phyloP scores from a whole-genome alignment of 2,113 vertebrate species.

The Pogonocichla stellata region DNA sequence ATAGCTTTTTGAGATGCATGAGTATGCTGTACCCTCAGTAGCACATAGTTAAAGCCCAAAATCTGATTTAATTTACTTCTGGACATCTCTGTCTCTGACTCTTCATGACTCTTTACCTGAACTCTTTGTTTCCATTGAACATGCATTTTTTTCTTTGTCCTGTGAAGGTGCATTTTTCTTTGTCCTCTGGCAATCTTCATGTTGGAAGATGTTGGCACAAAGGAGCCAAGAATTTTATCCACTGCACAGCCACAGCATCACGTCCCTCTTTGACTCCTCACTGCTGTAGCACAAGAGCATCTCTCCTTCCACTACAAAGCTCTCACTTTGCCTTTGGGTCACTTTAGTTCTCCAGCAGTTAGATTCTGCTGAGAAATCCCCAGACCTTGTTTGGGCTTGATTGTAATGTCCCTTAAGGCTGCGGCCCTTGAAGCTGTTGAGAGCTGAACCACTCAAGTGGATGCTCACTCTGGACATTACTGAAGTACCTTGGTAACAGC shows the following conservation, averaged over 20 bases:
- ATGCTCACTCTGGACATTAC: not conserved
- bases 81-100: not conserved
- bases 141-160: not conserved
- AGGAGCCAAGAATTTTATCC: not conserved
- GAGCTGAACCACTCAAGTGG: not conserved
- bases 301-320: not conserved
- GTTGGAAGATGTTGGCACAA: not conserved
- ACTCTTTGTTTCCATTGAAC: not conserved
- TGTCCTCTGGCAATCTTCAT: too few species aligned
- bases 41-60: not conserved
- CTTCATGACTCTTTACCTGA: not conserved
- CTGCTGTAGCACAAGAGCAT: not conserved
- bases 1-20: not conserved
- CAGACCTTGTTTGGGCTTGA: not conserved
- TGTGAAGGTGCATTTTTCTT: not conserved
- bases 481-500: not conserved
- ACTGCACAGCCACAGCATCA: not conserved
- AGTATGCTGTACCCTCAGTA: not conserved
- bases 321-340: not conserved
- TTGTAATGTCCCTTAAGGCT: not conserved
- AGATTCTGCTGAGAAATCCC: not conserved
- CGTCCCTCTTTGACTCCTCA: not conserved
- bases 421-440: not conserved
- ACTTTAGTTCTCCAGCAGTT: not conserved
- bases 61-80: not conserved